Percentiles rank a stretch among this genome's conserved stretches.
Conservation (phyloP, 2,888 invertebrate species). For the Acanthosepion lycidas region DNA sequence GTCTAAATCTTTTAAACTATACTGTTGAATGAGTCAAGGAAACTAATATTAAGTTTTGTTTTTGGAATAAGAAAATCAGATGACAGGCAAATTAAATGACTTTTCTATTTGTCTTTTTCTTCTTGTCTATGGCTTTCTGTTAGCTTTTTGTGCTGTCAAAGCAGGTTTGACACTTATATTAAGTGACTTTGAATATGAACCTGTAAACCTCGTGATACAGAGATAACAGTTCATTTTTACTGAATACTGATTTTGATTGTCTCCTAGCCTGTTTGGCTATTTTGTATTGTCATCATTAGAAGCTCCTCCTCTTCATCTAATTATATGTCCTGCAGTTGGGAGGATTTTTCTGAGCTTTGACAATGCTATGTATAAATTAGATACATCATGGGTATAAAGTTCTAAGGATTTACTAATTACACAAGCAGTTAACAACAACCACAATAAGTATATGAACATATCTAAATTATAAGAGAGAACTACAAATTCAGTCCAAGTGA, state of each 20-base stretch:
- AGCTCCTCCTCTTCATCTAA: background rate
- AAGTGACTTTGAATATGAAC: background rate
- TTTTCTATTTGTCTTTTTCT: background rate
- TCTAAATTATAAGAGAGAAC: background rate
- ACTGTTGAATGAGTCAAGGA: background rate
- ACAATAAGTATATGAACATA: background rate
- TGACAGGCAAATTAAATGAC: background rate
- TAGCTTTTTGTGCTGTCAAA: background rate
- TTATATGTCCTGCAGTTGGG: constrained; percentile 34
- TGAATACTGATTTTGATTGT: constrained; percentile 34
- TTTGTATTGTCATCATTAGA: background rate
- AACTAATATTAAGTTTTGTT: background rate
- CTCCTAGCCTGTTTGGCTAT: background rate
- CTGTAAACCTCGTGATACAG: constrained; percentile 24
- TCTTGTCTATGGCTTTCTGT: background rate
- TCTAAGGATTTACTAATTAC: constrained; percentile 14
- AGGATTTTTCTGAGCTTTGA: constrained; percentile 48
- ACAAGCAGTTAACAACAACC: background rate
- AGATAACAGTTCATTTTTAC: background rate
- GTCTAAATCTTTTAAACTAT: background rate
- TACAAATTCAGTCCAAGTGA: background rate
- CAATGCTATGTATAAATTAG: constrained; percentile 1
- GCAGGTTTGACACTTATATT: background rate
- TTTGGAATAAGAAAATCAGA: background rate
- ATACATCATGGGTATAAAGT: background rate